Evolutionary conservation across 1,140 invertebrate species (phyloP).

Genomic region (Drosophila truncata): DNA sequence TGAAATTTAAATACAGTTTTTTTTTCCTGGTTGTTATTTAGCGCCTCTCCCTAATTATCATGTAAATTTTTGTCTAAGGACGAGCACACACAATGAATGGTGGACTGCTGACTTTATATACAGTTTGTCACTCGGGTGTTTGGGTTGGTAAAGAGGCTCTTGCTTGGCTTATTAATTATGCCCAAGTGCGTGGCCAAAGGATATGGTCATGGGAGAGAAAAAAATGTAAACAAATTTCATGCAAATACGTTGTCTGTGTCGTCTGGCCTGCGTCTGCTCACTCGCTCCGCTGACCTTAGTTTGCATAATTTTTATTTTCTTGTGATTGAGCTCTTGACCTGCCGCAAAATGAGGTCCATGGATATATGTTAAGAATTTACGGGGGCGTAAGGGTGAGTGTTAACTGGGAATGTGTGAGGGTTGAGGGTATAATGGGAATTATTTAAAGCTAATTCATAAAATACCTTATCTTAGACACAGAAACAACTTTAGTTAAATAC

Average conservation of each 20-base stretch:
- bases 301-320: constrained; percentile 73
- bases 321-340: constrained; percentile 70
- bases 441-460: neutral
- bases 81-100: constrained; percentile 39
- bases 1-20: constrained; percentile 76
- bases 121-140: constrained; percentile 44
- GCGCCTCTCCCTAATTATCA: constrained; percentile 76
- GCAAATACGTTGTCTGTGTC: constrained; percentile 67
- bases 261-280: constrained; percentile 45
- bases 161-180: constrained; percentile 79
- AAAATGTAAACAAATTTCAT: constrained; percentile 74
- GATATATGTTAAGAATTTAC: constrained; percentile 6
- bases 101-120: constrained; percentile 22
- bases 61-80: constrained; percentile 80
- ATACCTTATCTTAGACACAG: no score
- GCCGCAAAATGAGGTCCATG: constrained; percentile 52
- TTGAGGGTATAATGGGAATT: neutral
- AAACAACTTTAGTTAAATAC: no score
- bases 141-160: constrained; percentile 25
- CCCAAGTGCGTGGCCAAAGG: constrained; percentile 82
- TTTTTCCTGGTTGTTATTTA: constrained; percentile 39
- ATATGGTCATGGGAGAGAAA: constrained; percentile 44
- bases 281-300: constrained; percentile 72
- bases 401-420: neutral
- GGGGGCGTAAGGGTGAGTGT: neutral